phyloP scores from a whole-genome alignment of 2,113 vertebrate genomes.

The Crotalus helleri region DNA sequence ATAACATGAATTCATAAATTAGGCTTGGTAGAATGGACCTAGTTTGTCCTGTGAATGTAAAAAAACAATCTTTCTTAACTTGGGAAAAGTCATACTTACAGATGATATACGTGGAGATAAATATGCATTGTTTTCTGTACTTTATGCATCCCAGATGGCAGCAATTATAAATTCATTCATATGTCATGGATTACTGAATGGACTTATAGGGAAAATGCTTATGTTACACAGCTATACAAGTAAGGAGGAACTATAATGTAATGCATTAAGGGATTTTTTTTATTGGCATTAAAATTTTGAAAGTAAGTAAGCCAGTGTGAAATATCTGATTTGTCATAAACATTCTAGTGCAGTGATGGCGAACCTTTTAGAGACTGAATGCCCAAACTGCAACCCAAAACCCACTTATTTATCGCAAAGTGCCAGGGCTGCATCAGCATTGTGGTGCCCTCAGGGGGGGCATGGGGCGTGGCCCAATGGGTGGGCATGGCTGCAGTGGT shows the following conservation, averaged over 20 bases:
- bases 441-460: too few species aligned
- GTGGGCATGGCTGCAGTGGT: too few species aligned
- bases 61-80: slow-evolving; percentile 41
- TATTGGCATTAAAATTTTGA: neutral
- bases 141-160: slow-evolving; percentile 51
- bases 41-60: slow-evolving; percentile 34
- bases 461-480: too few species aligned
- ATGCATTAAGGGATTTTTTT: neutral
- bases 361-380: too few species aligned
- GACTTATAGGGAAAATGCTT: neutral
- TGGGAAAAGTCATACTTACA: slow-evolving; percentile 30
- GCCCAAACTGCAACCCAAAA: too few species aligned
- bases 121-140: slow-evolving; percentile 34
- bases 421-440: too few species aligned
- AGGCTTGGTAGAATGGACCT: slow-evolving; percentile 1
- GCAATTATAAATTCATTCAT: slow-evolving; percentile 17
- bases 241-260: neutral
- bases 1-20: neutral
- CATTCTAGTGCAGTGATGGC: neutral
- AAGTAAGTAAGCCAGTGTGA: neutral
- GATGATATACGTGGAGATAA: slow-evolving; percentile 48
- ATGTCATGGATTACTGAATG: neutral
- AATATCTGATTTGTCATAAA: neutral
- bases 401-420: too few species aligned
- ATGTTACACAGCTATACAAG: neutral